Base-by-base conservation (phyloP, 2,888 invertebrate species). In the Metacarcinus magister region DNA sequence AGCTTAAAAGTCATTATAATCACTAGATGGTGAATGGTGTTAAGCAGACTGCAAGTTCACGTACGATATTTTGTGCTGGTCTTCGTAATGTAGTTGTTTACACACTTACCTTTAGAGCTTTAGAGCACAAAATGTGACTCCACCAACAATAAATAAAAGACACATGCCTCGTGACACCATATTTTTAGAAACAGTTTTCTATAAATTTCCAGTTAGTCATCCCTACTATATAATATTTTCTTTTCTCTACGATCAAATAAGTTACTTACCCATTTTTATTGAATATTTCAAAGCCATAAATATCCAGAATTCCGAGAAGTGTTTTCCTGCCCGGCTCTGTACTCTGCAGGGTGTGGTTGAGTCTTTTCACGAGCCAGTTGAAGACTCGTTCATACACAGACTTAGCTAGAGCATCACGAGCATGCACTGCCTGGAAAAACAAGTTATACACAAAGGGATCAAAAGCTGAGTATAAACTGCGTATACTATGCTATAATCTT, bases 271-370 rank as follows among this genome's bases (percentile, higher is more conserved):
- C 98, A 97, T 99, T 99, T 97, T 98, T 98, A 95, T 98, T 98
- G 98, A 99, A 99, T 97, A 99, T 99, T 98, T 99, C 99, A 97
- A 99, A 99, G 93, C 99, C 99, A 97, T 99, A 99, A 97, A 99
- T 99, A 97, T 99, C 99, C 97, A 99, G 98, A 97, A 99, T 99
- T 1, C 99, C 99, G 98, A 99, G 99, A 0, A 99, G 98, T 1
- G 97, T 97, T 96, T 97, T 97, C 93, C 97, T 97, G 39, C 96
- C 95, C 90, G 98, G 98, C 43, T 98, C 98, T 96, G 98, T 98
- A 0, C 98, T 98, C 19, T 93, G n/a, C 44, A 99, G 98, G 0
- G 99, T 98, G 48, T 98, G 97, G 97, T 99, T 99, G 94, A 99
- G 98, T 97, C 98, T 98, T 75, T 98, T 98, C 19, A 99, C 99